phyloP scores from a whole-genome alignment of 2,797 vertebrate genomes.

The Molothrus aeneus region DNA sequence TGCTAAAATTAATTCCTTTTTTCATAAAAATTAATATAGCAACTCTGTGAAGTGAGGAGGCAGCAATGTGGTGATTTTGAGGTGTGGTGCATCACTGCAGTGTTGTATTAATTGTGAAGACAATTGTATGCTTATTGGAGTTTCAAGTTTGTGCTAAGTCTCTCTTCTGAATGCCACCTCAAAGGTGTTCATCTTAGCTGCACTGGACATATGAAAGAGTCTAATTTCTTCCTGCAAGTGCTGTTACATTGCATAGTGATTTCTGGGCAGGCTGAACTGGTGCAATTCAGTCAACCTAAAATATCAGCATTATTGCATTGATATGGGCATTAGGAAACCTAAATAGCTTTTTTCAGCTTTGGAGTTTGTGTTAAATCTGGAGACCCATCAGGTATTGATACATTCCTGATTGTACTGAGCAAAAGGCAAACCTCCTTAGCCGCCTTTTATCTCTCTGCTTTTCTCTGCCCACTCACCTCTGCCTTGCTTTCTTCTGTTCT shows the following conservation, averaged over 20 bases:
- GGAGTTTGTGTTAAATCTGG: background rate
- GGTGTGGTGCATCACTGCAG: background rate
- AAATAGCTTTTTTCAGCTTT: background rate
- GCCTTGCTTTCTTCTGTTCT: background rate
- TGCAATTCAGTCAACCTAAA: background rate
- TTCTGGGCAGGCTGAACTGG: background rate
- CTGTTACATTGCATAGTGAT: background rate
- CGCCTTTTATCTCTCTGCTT: background rate
- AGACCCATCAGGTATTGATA: background rate
- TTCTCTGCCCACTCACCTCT: background rate
- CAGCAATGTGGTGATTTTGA: background rate
- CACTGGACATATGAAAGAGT: background rate
- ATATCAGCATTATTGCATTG: background rate
- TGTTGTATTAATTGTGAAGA: background rate
- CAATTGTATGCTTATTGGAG: background rate
- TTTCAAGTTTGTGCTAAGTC: background rate
- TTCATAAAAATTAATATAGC: background rate
- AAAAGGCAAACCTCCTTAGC: background rate
- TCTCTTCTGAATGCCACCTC: background rate
- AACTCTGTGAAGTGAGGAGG: background rate
- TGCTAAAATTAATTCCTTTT: background rate
- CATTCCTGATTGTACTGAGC: background rate
- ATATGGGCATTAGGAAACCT: background rate
- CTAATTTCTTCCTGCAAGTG: background rate
- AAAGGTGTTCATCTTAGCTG: background rate